Percentiles rank a stretch among this genome's conserved stretches.
Evolutionary conservation across 1,140 invertebrate genomes (phyloP).

Genomic region (Eupristina koningsbergeri): DNA sequence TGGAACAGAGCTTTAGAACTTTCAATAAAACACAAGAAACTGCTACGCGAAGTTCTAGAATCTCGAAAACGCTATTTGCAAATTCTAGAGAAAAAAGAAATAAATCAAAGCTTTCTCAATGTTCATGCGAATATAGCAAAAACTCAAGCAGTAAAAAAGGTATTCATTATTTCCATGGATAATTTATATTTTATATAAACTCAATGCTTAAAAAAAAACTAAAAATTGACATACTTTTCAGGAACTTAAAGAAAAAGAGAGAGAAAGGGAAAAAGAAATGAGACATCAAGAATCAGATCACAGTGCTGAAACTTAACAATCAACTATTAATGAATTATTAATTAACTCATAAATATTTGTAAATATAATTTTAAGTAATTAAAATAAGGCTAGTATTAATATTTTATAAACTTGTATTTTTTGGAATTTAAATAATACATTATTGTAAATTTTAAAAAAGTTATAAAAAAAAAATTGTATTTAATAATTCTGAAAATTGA

Average conservation of each 20-base stretch:
- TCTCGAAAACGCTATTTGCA: conserved; percentile 84
- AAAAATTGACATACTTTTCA: neutral
- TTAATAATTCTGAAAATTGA: too few relatives aligned
- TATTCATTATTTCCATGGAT: neutral
- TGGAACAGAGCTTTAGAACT: conserved; percentile 92
- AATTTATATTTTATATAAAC: too few relatives aligned
- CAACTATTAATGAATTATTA: neutral
- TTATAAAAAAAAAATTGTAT: too few relatives aligned
- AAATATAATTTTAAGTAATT: too few relatives aligned
- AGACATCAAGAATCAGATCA: neutral
- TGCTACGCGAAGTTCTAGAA: conserved; percentile 86
- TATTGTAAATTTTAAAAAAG: too few relatives aligned
- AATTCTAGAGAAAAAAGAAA: conserved; percentile 83
- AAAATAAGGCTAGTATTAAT: too few relatives aligned
- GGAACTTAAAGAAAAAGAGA: conserved; percentile 12
- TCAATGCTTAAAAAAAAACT: neutral
- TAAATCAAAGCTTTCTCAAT: conserved; percentile 74
- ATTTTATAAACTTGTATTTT: too few relatives aligned
- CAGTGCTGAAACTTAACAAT: neutral
- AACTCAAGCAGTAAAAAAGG: conserved; percentile 23
- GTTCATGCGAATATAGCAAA: conserved; percentile 54
- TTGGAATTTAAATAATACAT: too few relatives aligned
- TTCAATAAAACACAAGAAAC: conserved; percentile 84
- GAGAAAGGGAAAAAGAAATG: conserved; percentile 5
- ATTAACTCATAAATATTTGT: neutral